Conservation (phyloP, 2,888 invertebrate species). For the Synergus gifuensis region DNA sequence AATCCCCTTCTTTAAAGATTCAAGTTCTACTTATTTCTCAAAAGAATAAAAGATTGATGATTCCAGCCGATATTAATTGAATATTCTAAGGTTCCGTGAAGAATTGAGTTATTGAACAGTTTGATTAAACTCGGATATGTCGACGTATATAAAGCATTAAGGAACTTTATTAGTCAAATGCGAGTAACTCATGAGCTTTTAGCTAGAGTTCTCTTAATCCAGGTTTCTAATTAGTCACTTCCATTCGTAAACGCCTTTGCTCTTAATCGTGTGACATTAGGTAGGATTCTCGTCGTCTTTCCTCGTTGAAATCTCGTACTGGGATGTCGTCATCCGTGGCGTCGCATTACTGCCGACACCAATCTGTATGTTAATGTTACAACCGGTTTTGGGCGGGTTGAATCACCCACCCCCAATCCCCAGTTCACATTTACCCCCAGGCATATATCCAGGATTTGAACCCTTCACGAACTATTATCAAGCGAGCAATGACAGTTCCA, state of each 20-base stretch:
- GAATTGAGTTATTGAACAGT: background rate
- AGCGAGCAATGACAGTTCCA: constrained; percentile 26
- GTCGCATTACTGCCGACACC: constrained; percentile 59
- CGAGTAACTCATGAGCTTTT: constrained; percentile 20
- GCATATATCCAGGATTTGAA: constrained; percentile 24
- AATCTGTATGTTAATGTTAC: constrained; percentile 72
- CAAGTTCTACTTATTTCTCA: background rate
- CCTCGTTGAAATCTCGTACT: constrained; percentile 48
- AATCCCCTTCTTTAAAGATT: background rate
- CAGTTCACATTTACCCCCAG: background rate
- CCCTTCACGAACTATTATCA: background rate
- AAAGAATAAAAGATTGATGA: background rate
- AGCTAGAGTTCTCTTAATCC: constrained; percentile 53
- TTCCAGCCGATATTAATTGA: background rate
- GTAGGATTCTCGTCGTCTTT: constrained; percentile 47
- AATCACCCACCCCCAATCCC: constrained; percentile 46
- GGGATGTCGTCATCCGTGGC: constrained; percentile 53
- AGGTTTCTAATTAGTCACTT: constrained; percentile 54
- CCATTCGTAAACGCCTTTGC: constrained; percentile 56
- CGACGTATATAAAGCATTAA: background rate
- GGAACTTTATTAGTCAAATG: background rate
- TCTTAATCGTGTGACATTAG: constrained; percentile 56
- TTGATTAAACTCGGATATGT: constrained; percentile 7
- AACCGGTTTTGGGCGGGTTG: constrained; percentile 69
- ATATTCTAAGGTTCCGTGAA: background rate